Evolutionary conservation across 2,888 invertebrate species (phyloP).

Genomic region (Megamerina dolium): DNA sequence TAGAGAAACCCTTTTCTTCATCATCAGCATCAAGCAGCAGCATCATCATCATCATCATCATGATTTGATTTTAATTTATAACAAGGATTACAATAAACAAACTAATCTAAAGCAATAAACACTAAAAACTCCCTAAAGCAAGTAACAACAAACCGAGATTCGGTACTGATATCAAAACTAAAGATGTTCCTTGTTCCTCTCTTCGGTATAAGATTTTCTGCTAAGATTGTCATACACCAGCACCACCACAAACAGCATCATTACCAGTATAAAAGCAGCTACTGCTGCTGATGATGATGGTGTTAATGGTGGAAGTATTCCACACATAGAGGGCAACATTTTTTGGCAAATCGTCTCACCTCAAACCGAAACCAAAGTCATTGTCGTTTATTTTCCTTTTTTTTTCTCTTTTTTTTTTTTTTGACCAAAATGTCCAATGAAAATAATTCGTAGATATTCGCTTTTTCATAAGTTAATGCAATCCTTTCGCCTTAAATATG

Average conservation of each 20-base stretch:
- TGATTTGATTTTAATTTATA: slow-evolving; percentile 45
- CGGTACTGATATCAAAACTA: too few species aligned
- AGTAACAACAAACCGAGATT: slow-evolving; percentile 5
- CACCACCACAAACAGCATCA: background rate
- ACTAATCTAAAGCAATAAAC: slow-evolving; percentile 45
- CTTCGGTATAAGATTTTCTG: too few species aligned
- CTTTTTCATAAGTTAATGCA: slow-evolving; percentile 35
- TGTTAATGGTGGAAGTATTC: background rate
- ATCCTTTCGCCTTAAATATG: slow-evolving; percentile 37
- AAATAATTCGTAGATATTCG: too few species aligned
- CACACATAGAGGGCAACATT: too few species aligned
- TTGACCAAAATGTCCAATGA: too few species aligned
- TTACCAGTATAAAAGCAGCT: background rate
- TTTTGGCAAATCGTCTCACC: too few species aligned
- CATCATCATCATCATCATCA: too few species aligned
- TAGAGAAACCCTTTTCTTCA: too few species aligned
- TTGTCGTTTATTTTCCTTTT: background rate
- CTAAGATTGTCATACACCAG: too few species aligned
- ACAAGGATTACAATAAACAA: slow-evolving; percentile 46
- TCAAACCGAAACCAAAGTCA: background rate
- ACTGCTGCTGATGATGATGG: background rate
- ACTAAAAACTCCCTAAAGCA: slow-evolving; percentile 40
- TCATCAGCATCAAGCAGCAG: too few species aligned
- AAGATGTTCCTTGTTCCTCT: too few species aligned
- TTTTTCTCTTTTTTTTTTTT: background rate